These are phyloP conservation scores for Strigamia transsilvanica DNA, from an alignment of 2,888 invertebrate species.

Conservation along the genomic window DNA sequence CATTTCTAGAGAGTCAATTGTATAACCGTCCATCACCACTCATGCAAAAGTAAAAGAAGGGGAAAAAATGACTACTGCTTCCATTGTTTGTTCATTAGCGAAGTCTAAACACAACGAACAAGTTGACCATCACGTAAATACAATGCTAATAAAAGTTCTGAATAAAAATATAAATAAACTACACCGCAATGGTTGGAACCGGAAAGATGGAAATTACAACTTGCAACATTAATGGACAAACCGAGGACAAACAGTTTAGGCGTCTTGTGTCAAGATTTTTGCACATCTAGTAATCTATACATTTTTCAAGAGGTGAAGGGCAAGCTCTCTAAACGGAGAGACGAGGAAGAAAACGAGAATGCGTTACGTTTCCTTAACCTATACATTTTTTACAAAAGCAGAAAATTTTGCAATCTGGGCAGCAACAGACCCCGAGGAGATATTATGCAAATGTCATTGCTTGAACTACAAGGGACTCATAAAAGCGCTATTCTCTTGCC, in stretches of 20 bases:
- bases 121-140: neutral
- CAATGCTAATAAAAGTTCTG: neutral
- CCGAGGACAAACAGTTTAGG: neutral
- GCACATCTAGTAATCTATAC: neutral
- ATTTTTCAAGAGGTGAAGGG: neutral
- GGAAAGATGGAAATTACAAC: neutral
- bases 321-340: neutral
- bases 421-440: constrained; percentile 44
- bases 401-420: constrained; percentile 37
- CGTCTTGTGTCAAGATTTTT: neutral
- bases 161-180: neutral
- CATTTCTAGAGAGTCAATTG: constrained; percentile 18
- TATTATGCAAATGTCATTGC: constrained; percentile 51
- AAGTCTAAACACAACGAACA: constrained; percentile 9
- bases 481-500: constrained; percentile 30
- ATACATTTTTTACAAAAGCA: constrained; percentile 13
- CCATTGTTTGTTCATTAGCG: neutral
- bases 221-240: constrained; percentile 4
- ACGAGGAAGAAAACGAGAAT: neutral
- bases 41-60: neutral
- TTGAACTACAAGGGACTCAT: constrained; percentile 38
- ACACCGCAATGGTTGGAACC: neutral
- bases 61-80: neutral
- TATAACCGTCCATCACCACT: constrained; percentile 15
- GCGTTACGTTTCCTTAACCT: constrained; percentile 3